A percentile compares a stretch with the other conserved stretches of the same genome.
phyloP scores from a whole-genome alignment of 2,888 invertebrate species.

The Drosophila emarginata region DNA sequence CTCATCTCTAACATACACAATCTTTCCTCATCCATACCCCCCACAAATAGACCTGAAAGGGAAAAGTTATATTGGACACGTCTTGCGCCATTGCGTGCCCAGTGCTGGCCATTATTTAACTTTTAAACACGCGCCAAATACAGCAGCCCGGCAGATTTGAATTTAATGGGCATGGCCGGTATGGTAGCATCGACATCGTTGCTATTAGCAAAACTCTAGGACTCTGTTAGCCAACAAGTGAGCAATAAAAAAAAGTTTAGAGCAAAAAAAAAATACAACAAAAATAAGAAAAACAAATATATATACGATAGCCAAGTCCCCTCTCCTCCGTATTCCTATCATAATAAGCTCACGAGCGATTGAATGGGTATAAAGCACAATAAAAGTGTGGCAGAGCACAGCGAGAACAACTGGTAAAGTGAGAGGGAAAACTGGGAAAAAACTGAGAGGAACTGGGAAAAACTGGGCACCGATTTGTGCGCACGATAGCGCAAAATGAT shows the following conservation, averaged over 20 bases:
- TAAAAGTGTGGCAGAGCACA: constrained; percentile 43
- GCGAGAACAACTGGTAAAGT: constrained; percentile 7
- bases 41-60: constrained; percentile 21
- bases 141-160: constrained; percentile 66
- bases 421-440: constrained; percentile 7
- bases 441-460: not conserved
- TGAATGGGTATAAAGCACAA: constrained; percentile 68
- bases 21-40: not conserved
- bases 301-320: constrained; percentile 62
- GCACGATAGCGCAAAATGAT: constrained; percentile 78
- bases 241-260: constrained; percentile 80
- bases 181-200: constrained; percentile 30
- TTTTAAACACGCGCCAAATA: constrained; percentile 72
- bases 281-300: constrained; percentile 42
- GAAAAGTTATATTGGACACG: constrained; percentile 78
- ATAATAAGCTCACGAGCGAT: constrained; percentile 75
- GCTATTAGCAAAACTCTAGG: constrained; percentile 49
- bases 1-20: not conserved
- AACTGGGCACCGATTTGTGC: constrained; percentile 74
- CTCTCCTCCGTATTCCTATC: constrained; percentile 16
- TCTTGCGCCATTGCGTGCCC: constrained; percentile 68
- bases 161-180: constrained; percentile 63
- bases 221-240: constrained; percentile 70
- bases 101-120: constrained; percentile 69
- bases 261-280: not conserved